Evolutionary conservation across 2,888 invertebrate genomes (phyloP), one percentile per base, ranked within the genome.

Genomic region (Hypomecis punctinalis): DNA sequence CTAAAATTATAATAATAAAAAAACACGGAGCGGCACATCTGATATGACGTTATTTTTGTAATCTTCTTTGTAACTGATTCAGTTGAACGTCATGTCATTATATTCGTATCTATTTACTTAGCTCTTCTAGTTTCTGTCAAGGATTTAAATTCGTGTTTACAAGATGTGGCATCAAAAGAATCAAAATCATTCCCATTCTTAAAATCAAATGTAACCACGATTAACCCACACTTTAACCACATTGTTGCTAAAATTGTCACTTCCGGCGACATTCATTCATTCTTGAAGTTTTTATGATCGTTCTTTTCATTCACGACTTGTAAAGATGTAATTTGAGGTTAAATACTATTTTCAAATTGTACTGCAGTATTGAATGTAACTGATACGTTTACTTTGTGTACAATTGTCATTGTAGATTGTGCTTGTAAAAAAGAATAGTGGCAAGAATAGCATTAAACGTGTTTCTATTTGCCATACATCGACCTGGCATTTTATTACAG

Each of bases 241-340:
- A 67, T 71, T 70, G 69, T 67, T 63, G 47, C 40, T 1, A 59
- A 43, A 66, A 47, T 63, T 59, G 63, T 59, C 69, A 72, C 72
- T 72, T 75, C 75, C 75, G 73, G 62, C 61, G 70, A 66, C 64
- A 66, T 48, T 55, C 54, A 60, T 61, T 57, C 47, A 6, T 45
- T 45, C 48, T 8, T 43, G 35, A 46, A 13, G 45, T 8, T 54
- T 51, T 52, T 62, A 49, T 45, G 13, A 37, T 23, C 36, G 23
- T 51, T 58, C 42, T 58, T 46, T 62, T 45, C 6, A 53, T 61
- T 39, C 49, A 37, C 23, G 13, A 39, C 33, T 49, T 49, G 47
- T 46, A 40, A 35, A 57, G 51, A 53, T 53, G 66, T 66, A 66
- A 66, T 57, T 10, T 48, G 63, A 66, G 55, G 33, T 60, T 62